Percentiles rank a stretch among this genome's conserved stretches.
Evolutionary conservation across 2,797 vertebrate genomes (phyloP).

Genomic region (Enteromius argenteus): DNA sequence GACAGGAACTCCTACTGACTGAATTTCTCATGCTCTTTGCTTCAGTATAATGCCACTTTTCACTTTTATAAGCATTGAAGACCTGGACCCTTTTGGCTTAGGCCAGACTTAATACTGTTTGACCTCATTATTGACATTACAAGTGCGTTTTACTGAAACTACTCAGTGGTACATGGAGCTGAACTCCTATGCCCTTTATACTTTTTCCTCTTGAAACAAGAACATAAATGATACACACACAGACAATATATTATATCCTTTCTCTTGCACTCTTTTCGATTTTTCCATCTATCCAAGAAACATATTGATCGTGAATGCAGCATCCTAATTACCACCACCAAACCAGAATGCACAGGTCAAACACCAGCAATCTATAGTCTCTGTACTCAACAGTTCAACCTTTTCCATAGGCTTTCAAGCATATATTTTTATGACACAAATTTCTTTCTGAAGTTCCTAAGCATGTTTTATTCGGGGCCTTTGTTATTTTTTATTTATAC

Average conservation of each 20-base stretch:
- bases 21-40: constrained; percentile 49
- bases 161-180: background rate
- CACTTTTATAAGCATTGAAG: background rate
- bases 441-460: background rate
- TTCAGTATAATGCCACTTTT: constrained; percentile 9
- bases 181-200: background rate
- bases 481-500: background rate
- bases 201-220: background rate
- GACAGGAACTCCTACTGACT: constrained; percentile 71
- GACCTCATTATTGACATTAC: background rate
- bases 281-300: constrained; percentile 20
- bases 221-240: background rate
- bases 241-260: background rate
- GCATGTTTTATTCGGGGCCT: background rate
- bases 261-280: constrained; percentile 15
- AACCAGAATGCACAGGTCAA: background rate
- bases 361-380: background rate
- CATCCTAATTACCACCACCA: background rate
- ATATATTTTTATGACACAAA: background rate
- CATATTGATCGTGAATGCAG: constrained; percentile 27
- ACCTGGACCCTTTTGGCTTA: background rate
- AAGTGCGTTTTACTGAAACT: background rate
- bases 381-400: background rate
- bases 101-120: background rate
- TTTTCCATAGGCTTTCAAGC: background rate